A percentile compares a stretch with the other conserved stretches of the same genome.
Conservation (phyloP, 1,140 invertebrate genomes). For the Calephelis virginiensis region DNA sequence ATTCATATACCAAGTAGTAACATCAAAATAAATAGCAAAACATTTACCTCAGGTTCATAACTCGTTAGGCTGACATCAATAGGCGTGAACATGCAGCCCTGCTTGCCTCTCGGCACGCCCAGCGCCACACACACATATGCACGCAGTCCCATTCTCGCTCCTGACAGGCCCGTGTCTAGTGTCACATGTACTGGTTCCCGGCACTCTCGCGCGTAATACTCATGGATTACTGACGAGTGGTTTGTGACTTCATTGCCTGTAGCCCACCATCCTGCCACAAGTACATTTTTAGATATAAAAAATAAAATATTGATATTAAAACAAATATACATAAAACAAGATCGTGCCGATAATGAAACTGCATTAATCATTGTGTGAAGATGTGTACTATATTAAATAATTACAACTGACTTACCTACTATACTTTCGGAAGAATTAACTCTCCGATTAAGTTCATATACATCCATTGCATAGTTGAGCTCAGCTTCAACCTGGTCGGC, state of each 20-base stretch:
- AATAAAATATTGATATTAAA: too few species aligned
- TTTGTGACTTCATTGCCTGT: slow-evolving; percentile 97
- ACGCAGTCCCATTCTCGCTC: slow-evolving; percentile 91
- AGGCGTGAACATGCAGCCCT: slow-evolving; percentile 97
- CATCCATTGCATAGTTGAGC: slow-evolving; percentile 95
- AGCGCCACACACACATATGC: slow-evolving; percentile 92
- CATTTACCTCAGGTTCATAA: slow-evolving; percentile 73
- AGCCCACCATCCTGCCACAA: slow-evolving; percentile 93
- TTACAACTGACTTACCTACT: slow-evolving; percentile 79
- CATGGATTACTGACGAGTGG: slow-evolving; percentile 97
- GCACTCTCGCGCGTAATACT: slow-evolving; percentile 96
- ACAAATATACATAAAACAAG: too few species aligned
- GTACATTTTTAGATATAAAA: neutral
- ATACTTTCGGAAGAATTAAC: slow-evolving; percentile 95
- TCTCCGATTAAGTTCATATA: slow-evolving; percentile 95
- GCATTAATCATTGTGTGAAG: neutral
- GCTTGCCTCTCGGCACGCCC: slow-evolving; percentile 93
- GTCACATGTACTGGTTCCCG: slow-evolving; percentile 96
- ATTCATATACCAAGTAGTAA: too few species aligned
- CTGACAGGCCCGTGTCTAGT: slow-evolving; percentile 92
- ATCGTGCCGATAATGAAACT: too few species aligned
- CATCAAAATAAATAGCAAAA: too few species aligned
- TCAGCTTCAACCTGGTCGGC: slow-evolving; percentile 97
- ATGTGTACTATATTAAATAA: neutral
- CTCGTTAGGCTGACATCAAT: slow-evolving; percentile 90